Evolutionary conservation across 2,888 invertebrate genomes (phyloP), one percentile per base, ranked within the genome.

Genomic region (Cataglyphis rosenhaueri): DNA sequence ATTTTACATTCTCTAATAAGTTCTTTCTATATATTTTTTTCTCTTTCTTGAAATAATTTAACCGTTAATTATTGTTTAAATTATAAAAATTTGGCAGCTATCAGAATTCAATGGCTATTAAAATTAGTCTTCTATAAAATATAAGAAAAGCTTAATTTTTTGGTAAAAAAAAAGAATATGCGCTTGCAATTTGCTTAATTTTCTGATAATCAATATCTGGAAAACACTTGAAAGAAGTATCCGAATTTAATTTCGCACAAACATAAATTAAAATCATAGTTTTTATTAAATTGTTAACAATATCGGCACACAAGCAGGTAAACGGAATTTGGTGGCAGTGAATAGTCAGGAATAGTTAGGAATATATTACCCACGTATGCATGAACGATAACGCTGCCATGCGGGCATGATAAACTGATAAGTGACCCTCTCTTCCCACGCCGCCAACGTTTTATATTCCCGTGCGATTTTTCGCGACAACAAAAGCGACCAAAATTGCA

Each of bases 331-430:
- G 85, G 86, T 86, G 75, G 81, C 82, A 82, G 76, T 76, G 81
- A 85, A 87, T 87, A 88, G 85, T 71, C 81, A 25, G 78, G 83
- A 59, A 83, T 84, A 82, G 79, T 85, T 75, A 85, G 78, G 85
- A 87, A 89, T 90, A 89, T 85, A 91, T 90, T 89, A 88, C 68
- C 81, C 73, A 83, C 84, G 88, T 32, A 59, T 74, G 87, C 85
- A 81, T 82, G 82, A 48, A 81, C 76, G 92, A 92, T 91, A 91
- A 87, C 68, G 84, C 83, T 78, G 89, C 85, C 89, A 91, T 92
- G 91, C 92, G 92, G 91, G 92, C 74, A 85, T 68, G 91, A 91
- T 91, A 91, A 89, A 86, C 71, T 85, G 92, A 91, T 92, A 91
- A 90, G 85, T 73, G 83, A 81, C 86, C 88, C 85, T 88, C 87